Conservation (phyloP, 2,797 vertebrate genomes). For the Graptemys geographica region DNA sequence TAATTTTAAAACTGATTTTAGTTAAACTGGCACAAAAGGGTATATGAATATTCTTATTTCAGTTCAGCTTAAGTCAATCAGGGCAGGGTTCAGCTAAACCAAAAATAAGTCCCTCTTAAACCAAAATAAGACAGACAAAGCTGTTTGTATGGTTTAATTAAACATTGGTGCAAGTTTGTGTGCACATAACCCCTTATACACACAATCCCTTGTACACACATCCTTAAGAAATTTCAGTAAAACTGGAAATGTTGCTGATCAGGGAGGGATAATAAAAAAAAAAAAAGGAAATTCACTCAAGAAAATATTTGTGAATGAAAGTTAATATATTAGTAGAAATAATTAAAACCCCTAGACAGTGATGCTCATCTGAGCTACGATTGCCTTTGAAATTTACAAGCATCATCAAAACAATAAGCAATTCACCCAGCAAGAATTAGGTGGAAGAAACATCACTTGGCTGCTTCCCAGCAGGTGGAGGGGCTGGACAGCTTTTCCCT, state of each 20-base stretch:
- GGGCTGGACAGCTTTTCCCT: not conserved
- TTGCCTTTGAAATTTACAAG: conserved; percentile 31
- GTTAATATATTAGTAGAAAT: conserved; percentile 26
- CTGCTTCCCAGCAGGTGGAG: not conserved
- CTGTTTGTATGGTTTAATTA: not conserved
- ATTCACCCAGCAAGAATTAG: not conserved
- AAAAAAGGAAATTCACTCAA: not conserved
- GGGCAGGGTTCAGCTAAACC: not conserved
- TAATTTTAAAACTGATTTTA: conserved; percentile 15
- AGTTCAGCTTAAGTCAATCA: conserved; percentile 23
- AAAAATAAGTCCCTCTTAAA: not conserved
- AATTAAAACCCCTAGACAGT: not conserved
- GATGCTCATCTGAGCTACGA: conserved; percentile 26
- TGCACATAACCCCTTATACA: not conserved
- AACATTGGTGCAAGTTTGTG: not conserved
- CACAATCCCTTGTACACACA: not conserved
- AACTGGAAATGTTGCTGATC: not conserved
- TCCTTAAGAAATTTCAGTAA: not conserved
- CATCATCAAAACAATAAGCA: not conserved
- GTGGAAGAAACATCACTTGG: not conserved
- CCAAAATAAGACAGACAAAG: not conserved
- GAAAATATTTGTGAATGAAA: conserved; percentile 22
- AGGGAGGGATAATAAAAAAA: not conserved
- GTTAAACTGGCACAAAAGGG: not conserved
- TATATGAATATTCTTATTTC: conserved; percentile 26